Evolutionary conservation across 2,888 invertebrate species (phyloP).

Genomic region (Apamea epomidion): DNA sequence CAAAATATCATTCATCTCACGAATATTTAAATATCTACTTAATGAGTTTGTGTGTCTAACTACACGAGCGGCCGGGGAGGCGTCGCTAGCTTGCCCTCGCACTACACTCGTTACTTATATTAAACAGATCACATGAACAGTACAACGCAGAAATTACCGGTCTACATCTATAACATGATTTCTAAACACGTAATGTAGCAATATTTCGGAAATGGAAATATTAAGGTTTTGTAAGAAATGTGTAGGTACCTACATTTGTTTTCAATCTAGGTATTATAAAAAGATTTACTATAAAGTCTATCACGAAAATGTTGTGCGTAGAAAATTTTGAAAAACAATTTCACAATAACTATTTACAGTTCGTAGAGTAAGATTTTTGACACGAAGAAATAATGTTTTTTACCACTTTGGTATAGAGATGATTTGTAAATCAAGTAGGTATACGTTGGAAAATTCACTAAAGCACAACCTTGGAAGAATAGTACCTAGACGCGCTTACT

Average conservation of each 20-base stretch:
- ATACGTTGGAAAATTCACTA: slow-evolving; percentile 87
- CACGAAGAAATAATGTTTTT: slow-evolving; percentile 74
- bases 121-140: slow-evolving; percentile 47
- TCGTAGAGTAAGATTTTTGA: slow-evolving; percentile 74
- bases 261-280: slow-evolving; percentile 73
- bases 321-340: slow-evolving; percentile 81
- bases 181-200: slow-evolving; percentile 52
- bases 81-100: background rate
- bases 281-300: slow-evolving; percentile 77
- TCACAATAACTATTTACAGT: slow-evolving; percentile 80
- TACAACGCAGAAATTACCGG: slow-evolving; percentile 49
- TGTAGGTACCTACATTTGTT: slow-evolving; percentile 68
- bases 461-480: slow-evolving; percentile 91
- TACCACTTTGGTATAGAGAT: slow-evolving; percentile 72
- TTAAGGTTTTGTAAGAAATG: slow-evolving; percentile 70
- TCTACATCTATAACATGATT: slow-evolving; percentile 61
- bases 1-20: slow-evolving; percentile 76
- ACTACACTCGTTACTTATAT: slow-evolving; percentile 36
- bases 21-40: slow-evolving; percentile 71
- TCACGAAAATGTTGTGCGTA: slow-evolving; percentile 89
- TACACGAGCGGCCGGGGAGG: slow-evolving; percentile 55
- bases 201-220: slow-evolving; percentile 57
- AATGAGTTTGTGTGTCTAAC: slow-evolving; percentile 66
- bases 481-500: slow-evolving; percentile 89
- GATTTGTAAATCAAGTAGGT: slow-evolving; percentile 76